Evolutionary conservation across 2,888 invertebrate species (phyloP).

Genomic region (Sussaba pulchella): DNA sequence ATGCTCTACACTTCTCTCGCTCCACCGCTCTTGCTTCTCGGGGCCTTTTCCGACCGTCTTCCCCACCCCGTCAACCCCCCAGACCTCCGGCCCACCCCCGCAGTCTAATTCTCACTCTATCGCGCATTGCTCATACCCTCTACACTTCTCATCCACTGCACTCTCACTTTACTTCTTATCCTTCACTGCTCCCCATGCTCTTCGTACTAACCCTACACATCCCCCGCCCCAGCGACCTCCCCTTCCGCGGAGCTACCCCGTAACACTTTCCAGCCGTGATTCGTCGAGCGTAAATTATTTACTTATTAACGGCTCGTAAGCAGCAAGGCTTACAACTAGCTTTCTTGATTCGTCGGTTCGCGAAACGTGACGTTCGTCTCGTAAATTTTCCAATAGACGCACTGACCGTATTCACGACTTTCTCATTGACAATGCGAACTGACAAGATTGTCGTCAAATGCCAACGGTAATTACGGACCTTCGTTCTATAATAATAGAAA

Average conservation of each 20-base stretch:
- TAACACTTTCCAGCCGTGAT: constrained; percentile 78
- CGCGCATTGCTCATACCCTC: constrained; percentile 47
- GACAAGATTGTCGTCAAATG: neutral
- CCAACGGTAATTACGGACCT: neutral
- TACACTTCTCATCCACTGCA: constrained; percentile 71
- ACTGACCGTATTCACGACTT: neutral
- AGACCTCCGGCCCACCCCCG: neutral
- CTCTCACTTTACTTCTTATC: constrained; percentile 72
- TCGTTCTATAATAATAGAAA: neutral
- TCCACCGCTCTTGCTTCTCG: constrained; percentile 30
- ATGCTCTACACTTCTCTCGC: constrained; percentile 51
- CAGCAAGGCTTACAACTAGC: constrained; percentile 74
- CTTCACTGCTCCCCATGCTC: constrained; percentile 62
- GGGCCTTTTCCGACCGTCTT: no score
- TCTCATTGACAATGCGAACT: constrained; percentile 1
- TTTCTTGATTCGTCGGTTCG: constrained; percentile 47
- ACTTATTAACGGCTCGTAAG: constrained; percentile 83
- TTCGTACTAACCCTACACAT: constrained; percentile 15
- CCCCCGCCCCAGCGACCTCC: constrained; percentile 22
- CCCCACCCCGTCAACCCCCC: no score
- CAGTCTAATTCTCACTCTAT: constrained; percentile 43
- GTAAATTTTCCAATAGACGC: constrained; percentile 5
- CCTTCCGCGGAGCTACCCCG: constrained; percentile 55
- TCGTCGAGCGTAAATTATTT: constrained; percentile 81
- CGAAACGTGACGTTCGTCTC: constrained; percentile 43